Evolutionary conservation across 2,113 vertebrate genomes (phyloP), one percentile per base, ranked within the genome.

Genomic region (Candoia aspera): DNA sequence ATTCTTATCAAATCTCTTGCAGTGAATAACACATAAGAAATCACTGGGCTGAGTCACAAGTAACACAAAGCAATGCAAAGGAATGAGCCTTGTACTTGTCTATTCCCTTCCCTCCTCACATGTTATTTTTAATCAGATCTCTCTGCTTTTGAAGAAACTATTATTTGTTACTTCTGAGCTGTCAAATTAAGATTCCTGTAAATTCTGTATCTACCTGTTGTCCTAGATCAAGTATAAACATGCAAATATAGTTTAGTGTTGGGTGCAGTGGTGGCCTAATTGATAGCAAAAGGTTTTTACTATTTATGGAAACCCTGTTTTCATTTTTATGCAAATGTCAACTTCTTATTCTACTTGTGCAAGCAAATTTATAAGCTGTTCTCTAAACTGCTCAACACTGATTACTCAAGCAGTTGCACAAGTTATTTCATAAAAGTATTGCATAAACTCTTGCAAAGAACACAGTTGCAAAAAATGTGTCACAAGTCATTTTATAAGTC

Each of bases 1-100:
- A 92, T 96, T 95, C 94, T 68, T 95, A 90, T 37, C 94, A 90
- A 95, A 93, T 93, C 90, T 86, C 0, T 15, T 23, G 17, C 6
- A 49, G 49, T 4, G 53, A 68, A 33, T n/a, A 68, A 73, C 49
- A 29, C 92, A 58, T 83, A 86, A 91, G 89, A 89, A 92, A 90
- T 90, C 87, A 92, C 21, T 91, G 54, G 29, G 33, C 93, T 94
- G 64, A 53, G 89, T 49, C 42, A 90, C 24, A 58, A 10, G 42
- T n/a, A 89, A 89, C 26, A 54, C 26, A 62, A 89, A 88, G 29
- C 46, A 60, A 53, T 59, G 55, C 46, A 29, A 24, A 55, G 46
- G 73, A 59, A 46, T 84, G 54, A 89, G 26, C 26, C 53, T 89
- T 89, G 60, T 68, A 62, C 60, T 5, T 64, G 33, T 9, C 11